A percentile compares a stretch with the other conserved stretches of the same genome.
Conservation (phyloP, 2,113 vertebrate genomes). For the Lophius piscatorius region DNA sequence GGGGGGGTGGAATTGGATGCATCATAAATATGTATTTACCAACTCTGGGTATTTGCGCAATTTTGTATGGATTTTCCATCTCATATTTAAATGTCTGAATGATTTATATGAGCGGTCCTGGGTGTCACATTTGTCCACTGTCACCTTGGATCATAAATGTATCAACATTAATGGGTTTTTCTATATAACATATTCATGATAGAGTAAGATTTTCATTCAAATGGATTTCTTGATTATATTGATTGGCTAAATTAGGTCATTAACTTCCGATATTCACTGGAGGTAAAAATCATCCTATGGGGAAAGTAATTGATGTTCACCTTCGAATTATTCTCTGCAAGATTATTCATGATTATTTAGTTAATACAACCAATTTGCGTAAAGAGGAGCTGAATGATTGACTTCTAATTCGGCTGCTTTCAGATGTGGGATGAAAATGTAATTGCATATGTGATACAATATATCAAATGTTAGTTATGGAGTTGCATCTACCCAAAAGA, state of each 20-base stretch:
- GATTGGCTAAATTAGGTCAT: constrained; percentile 60
- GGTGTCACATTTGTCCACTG: constrained; percentile 78
- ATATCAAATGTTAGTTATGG: not conserved
- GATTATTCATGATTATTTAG: too few relatives aligned
- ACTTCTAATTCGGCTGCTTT: not conserved
- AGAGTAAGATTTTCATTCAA: constrained; percentile 55
- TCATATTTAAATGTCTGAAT: constrained; percentile 83
- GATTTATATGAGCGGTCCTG: constrained; percentile 77
- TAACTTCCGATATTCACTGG: constrained; percentile 28
- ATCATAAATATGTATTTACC: constrained; percentile 84
- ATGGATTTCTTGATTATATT: constrained; percentile 41
- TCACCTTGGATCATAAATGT: constrained; percentile 73
- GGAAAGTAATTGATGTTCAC: not conserved
- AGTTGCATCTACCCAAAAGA: too few relatives aligned
- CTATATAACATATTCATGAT: constrained; percentile 51
- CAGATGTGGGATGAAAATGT: not conserved
- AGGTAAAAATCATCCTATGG: constrained; percentile 28
- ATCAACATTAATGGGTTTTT: constrained; percentile 65
- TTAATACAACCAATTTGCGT: not conserved
- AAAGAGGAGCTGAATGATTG: not conserved
- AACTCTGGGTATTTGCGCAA: constrained; percentile 75
- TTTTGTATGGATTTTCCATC: constrained; percentile 77
- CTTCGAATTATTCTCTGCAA: too few relatives aligned
- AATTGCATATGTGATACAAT: not conserved
- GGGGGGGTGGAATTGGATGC: constrained; percentile 61